Conservation (phyloP, 37 sponge, comb jelly and placozoan genomes). For the Beroe ovata region DNA sequence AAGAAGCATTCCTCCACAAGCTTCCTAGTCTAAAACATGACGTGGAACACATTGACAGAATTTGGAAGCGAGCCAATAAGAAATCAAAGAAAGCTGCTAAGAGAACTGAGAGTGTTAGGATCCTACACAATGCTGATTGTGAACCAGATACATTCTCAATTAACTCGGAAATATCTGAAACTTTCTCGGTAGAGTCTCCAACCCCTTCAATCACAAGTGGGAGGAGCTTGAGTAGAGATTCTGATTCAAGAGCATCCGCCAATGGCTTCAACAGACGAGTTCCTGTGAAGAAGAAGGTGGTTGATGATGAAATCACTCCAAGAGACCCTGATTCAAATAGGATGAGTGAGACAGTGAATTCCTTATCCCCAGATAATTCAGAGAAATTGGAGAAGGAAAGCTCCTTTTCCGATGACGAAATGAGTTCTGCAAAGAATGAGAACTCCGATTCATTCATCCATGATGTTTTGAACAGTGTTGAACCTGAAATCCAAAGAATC, state of each 20-base stretch:
- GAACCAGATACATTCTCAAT: slow-evolving; percentile 46
- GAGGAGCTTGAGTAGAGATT: neutral
- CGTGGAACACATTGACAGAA: slow-evolving; percentile 47
- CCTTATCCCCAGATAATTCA: neutral
- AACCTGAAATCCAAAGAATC: neutral
- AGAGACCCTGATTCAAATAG: neutral
- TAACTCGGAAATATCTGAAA: slow-evolving; percentile 44
- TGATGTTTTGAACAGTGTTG: neutral
- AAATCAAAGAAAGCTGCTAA: slow-evolving; percentile 34
- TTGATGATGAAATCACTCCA: neutral
- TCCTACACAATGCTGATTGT: slow-evolving; percentile 11
- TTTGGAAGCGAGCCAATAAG: slow-evolving; percentile 44
- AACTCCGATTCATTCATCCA: neutral
- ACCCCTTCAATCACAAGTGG: neutral
- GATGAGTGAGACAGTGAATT: neutral
- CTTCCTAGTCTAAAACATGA: slow-evolving; percentile 13
- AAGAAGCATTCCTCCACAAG: slow-evolving; percentile 31
- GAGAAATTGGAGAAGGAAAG: neutral
- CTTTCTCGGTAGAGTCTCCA: slow-evolving; percentile 4
- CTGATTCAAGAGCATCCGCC: neutral
- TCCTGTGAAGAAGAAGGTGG: slow-evolving; percentile 3
- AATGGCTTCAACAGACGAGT: slow-evolving; percentile 11
- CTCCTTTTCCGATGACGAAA: neutral
- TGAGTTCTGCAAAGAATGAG: neutral
- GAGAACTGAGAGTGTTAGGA: slow-evolving; percentile 46